Evolutionary conservation across 2,888 invertebrate species (phyloP).

Genomic region (Colostygia pectinataria): DNA sequence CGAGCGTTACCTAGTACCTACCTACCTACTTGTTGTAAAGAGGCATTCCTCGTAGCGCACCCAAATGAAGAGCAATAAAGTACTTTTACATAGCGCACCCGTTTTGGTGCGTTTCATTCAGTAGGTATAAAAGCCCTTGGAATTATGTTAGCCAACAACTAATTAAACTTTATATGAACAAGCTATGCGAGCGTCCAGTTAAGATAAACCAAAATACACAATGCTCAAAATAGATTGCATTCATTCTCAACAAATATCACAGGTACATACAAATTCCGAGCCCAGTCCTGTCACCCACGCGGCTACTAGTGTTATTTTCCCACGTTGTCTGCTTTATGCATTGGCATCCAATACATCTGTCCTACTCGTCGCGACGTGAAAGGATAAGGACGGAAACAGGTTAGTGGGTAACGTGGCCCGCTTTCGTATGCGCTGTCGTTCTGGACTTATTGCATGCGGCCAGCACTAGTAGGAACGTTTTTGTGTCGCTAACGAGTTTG

Average conservation of each 20-base stretch:
- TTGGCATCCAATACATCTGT: constrained; percentile 47
- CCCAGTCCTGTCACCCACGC: constrained; percentile 15
- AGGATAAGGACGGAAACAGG: constrained; percentile 41
- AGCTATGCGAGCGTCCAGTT: too few species aligned
- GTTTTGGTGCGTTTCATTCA: too few species aligned
- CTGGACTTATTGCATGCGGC: constrained; percentile 21
- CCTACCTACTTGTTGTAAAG: too few species aligned
- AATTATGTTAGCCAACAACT: too few species aligned
- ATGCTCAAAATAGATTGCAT: constrained; percentile 2
- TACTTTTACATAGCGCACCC: too few species aligned
- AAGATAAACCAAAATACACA: background rate
- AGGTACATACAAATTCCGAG: constrained; percentile 11
- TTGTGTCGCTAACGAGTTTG: too few species aligned
- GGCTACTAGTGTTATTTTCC: constrained; percentile 20
- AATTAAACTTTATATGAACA: too few species aligned
- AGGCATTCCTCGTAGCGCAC: too few species aligned
- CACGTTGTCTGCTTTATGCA: constrained; percentile 48
- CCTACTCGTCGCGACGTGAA: constrained; percentile 34
- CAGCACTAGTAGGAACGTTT: background rate
- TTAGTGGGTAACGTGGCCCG: constrained; percentile 20
- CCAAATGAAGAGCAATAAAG: too few species aligned
- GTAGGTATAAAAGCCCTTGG: too few species aligned
- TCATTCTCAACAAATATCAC: constrained; percentile 10
- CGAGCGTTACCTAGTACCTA: too few species aligned
- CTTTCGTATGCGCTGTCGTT: constrained; percentile 13